phyloP scores from a whole-genome alignment of 1,140 invertebrate species.

The Drosophila serrata region DNA sequence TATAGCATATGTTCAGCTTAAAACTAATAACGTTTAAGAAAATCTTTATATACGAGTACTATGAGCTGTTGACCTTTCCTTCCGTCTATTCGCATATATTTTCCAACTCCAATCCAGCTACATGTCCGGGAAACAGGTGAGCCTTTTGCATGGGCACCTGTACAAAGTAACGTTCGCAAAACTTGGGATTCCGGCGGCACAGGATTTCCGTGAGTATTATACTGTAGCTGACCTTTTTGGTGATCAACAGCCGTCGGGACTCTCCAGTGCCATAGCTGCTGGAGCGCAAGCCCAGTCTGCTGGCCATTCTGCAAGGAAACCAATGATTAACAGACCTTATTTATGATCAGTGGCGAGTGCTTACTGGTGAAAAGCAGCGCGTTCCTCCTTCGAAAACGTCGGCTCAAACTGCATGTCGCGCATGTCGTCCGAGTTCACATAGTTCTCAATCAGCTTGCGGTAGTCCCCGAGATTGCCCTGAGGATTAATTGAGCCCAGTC shows the following conservation, averaged over 20 bases:
- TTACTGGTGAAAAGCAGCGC: conserved; percentile 89
- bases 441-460: conserved; percentile 82
- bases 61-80: neutral
- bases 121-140: conserved; percentile 74
- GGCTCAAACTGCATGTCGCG: conserved; percentile 89
- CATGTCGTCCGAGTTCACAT: conserved; percentile 86
- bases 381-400: conserved; percentile 90
- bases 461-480: conserved; percentile 43
- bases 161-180: conserved; percentile 78
- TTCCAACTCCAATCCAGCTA: conserved; percentile 64
- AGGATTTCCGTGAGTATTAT: conserved; percentile 70
- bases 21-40: conserved; percentile 20
- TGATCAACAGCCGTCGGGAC: conserved; percentile 85
- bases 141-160: conserved; percentile 77
- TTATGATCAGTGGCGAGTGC: conserved; percentile 9
- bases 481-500: conserved; percentile 58
- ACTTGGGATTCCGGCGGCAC: conserved; percentile 61
- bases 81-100: conserved; percentile 33
- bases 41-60: conserved; percentile 50
- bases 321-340: neutral
- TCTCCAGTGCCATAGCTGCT: conserved; percentile 87
- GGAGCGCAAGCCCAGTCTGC: conserved; percentile 86
- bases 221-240: conserved; percentile 63
- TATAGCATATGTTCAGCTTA: conserved; percentile 10
- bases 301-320: conserved; percentile 61